Conservation (phyloP, 2,888 invertebrate species). For the Sialis fuliginosa region DNA sequence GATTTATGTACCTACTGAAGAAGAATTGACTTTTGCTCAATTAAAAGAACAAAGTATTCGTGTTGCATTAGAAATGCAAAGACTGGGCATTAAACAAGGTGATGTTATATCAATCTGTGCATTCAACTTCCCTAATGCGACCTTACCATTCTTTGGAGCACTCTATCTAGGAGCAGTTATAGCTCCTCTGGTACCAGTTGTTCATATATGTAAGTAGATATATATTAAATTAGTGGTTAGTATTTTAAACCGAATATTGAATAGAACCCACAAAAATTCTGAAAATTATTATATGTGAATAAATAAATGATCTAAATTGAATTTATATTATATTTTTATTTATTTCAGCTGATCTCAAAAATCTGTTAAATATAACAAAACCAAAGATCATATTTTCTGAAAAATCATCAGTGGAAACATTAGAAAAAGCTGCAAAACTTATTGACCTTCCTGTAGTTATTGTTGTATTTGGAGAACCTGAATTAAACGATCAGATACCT, state of each 20-base stretch:
- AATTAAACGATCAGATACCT: constrained; percentile 1
- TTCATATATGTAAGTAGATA: too few relatives aligned
- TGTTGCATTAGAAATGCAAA: constrained; percentile 24
- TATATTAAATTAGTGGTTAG: too few relatives aligned
- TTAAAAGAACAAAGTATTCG: too few relatives aligned
- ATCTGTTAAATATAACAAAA: constrained; percentile 9
- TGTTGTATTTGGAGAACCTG: constrained; percentile 11
- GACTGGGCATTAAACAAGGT: constrained; percentile 21
- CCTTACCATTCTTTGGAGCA: constrained; percentile 28
- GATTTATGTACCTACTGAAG: too few relatives aligned
- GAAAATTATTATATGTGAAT: too few relatives aligned
- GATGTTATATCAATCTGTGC: constrained; percentile 30
- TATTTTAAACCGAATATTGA: too few relatives aligned
- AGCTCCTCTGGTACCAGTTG: constrained; percentile 15
- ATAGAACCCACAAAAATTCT: too few relatives aligned
- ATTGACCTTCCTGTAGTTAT: constrained; percentile 8
- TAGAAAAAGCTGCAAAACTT: constrained; percentile 10
- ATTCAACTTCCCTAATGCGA: constrained; percentile 25
- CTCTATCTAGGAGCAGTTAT: constrained; percentile 24
- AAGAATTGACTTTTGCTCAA: too few relatives aligned
- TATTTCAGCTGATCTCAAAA: constrained; percentile 11
- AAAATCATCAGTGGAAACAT: constrained; percentile 7
- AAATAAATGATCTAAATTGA: too few relatives aligned
- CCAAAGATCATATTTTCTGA: constrained; percentile 14
- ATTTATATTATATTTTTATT: too few relatives aligned